Conservation (phyloP, 1,140 invertebrate species). For the Drusus annulatus region DNA sequence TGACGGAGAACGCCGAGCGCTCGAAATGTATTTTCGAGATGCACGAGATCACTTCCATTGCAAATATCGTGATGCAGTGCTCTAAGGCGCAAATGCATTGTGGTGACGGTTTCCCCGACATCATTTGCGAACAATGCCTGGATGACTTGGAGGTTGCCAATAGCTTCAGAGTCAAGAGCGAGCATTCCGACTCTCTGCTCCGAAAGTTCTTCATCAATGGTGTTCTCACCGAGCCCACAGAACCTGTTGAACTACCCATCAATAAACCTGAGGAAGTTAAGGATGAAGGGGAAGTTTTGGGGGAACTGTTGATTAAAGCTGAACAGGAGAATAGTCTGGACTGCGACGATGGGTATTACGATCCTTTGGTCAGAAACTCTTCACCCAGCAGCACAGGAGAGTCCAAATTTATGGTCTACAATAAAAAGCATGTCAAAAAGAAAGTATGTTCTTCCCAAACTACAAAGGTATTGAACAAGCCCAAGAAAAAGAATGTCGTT, state of each 20-base stretch:
- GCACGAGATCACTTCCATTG: not conserved
- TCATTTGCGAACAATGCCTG: conserved; percentile 28
- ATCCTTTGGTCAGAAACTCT: no score
- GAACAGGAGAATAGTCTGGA: not conserved
- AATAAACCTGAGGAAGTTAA: not conserved
- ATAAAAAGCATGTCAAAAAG: no score
- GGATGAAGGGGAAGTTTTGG: not conserved
- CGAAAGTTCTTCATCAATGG: not conserved
- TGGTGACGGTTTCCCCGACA: conserved; percentile 25
- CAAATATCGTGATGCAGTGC: conserved; percentile 13
- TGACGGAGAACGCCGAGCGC: conserved; percentile 1
- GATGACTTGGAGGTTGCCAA: conserved; percentile 21
- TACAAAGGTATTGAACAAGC: no score
- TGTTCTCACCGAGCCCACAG: not conserved
- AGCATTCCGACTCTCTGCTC: conserved; percentile 26
- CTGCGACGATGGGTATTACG: not conserved
- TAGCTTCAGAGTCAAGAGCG: conserved; percentile 29
- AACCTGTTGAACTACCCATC: not conserved
- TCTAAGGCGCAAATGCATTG: conserved; percentile 16
- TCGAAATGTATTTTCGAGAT: conserved; percentile 12
- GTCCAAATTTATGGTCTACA: no score
- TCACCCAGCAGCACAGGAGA: no score
- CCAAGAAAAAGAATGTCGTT: no score
- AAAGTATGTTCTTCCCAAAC: no score
- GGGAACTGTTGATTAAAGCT: conserved; percentile 5